A percentile compares a stretch with the other conserved stretches of the same genome.
These are phyloP conservation scores for Caradrina kadenii DNA, from an alignment of 2,888 invertebrate genomes.

Conservation along the genomic window DNA sequence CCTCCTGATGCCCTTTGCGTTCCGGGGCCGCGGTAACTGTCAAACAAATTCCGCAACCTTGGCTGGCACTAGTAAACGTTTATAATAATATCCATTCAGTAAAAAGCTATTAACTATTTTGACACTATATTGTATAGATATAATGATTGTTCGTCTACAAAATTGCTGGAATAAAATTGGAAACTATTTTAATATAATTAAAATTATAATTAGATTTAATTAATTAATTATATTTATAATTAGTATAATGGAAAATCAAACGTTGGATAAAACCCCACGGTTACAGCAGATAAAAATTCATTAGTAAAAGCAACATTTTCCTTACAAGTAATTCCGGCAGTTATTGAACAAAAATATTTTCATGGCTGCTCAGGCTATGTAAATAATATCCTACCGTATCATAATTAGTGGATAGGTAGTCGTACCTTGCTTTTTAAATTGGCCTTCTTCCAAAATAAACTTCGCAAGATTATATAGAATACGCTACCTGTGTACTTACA, in stretches of 20 bases:
- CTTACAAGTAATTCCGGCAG: conserved; percentile 5
- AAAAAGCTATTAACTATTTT: too few relatives aligned
- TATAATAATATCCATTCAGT: too few relatives aligned
- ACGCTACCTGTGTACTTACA: conserved; percentile 8
- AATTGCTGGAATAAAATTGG: conserved; percentile 8
- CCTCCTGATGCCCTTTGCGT: too few relatives aligned
- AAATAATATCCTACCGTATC: conserved; percentile 34
- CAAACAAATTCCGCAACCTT: too few relatives aligned
- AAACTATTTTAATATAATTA: conserved; percentile 7
- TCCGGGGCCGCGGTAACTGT: too few relatives aligned
- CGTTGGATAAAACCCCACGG: neutral
- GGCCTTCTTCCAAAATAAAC: conserved; percentile 71
- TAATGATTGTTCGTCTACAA: conserved; percentile 36
- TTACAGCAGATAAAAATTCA: neutral
- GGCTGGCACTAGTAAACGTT: too few relatives aligned
- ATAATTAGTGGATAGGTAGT: conserved; percentile 19
- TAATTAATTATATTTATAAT: too few relatives aligned
- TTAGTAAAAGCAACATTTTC: conserved; percentile 4
- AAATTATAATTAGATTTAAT: too few relatives aligned
- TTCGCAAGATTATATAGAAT: conserved; percentile 53
- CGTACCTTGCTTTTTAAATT: conserved; percentile 65
- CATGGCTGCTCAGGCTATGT: conserved; percentile 25
- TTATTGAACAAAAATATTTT: conserved; percentile 21
- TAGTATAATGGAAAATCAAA: conserved; percentile 11
- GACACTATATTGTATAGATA: neutral